Percentiles rank a stretch among this genome's conserved stretches.
Conservation (phyloP, 2,888 invertebrate species). For the Netelia virgata region DNA sequence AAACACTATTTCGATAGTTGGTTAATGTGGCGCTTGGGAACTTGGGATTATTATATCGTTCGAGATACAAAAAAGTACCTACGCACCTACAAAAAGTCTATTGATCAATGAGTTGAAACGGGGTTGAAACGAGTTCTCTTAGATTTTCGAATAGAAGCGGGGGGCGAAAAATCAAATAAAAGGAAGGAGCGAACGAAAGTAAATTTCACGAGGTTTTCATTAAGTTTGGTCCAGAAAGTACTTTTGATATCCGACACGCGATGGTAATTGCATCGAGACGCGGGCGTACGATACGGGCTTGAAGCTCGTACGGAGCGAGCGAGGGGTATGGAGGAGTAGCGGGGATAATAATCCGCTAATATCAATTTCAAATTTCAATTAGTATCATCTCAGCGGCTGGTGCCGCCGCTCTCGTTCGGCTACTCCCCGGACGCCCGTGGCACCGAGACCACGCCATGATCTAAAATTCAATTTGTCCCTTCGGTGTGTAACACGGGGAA, state of each 20-base stretch:
- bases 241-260: conserved; percentile 84
- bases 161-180: background rate
- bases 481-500: conserved; percentile 69
- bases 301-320: conserved; percentile 19
- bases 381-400: conserved; percentile 84
- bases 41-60: background rate
- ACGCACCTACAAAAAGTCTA: no score
- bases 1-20: conserved; percentile 35
- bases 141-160: background rate
- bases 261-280: conserved; percentile 79
- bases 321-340: conserved; percentile 52
- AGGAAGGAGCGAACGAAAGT: background rate
- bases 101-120: no score
- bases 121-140: background rate
- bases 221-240: conserved; percentile 84
- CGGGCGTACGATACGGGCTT: conserved; percentile 31
- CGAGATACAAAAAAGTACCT: background rate
- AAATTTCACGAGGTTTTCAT: conserved; percentile 80
- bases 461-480: conserved; percentile 85
- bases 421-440: conserved; percentile 78
- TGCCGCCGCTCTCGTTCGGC: conserved; percentile 68
- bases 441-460: conserved; percentile 81
- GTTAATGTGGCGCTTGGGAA: conserved; percentile 54
- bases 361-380: conserved; percentile 85
- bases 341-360: conserved; percentile 85